phyloP scores from a whole-genome alignment of 2,888 invertebrate genomes.

The Merodon equestris region DNA sequence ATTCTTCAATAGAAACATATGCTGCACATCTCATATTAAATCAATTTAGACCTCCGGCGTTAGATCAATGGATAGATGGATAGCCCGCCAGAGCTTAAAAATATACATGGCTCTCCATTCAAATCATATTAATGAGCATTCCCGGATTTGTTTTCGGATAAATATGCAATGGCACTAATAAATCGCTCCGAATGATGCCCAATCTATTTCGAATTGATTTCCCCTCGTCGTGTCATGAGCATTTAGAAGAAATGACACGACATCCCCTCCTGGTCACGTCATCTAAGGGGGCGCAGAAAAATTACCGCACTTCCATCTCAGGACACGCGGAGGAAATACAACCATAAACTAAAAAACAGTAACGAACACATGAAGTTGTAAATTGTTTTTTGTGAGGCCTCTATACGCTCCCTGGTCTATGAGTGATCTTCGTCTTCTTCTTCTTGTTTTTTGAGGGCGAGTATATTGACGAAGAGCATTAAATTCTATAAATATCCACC shows the following conservation, averaged over 20 bases:
- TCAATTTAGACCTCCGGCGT: no score
- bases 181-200: slow-evolving; percentile 61
- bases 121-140: slow-evolving; percentile 58
- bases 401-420: slow-evolving; percentile 25
- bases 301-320: slow-evolving; percentile 60
- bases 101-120: slow-evolving; percentile 39
- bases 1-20: no score
- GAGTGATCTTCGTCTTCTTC: no score
- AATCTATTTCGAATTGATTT: slow-evolving; percentile 63
- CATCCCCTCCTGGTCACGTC: slow-evolving; percentile 22
- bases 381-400: slow-evolving; percentile 57
- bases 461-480: slow-evolving; percentile 24
- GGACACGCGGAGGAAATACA: slow-evolving; percentile 47
- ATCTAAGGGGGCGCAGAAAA: slow-evolving; percentile 50
- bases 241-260: slow-evolving; percentile 7
- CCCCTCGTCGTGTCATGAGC: slow-evolving; percentile 10
- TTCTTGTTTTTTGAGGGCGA: no score
- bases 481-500: slow-evolving; percentile 59
- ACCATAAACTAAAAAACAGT: slow-evolving; percentile 55
- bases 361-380: slow-evolving; percentile 43
- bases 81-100: no score
- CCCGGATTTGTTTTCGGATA: slow-evolving; percentile 65
- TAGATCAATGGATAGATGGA: no score
- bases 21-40: no score
- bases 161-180: slow-evolving; percentile 61